A percentile compares a stretch with the other conserved stretches of the same genome.
Conservation (phyloP, 2,113 vertebrate genomes). For the Sisor rabdophorus region DNA sequence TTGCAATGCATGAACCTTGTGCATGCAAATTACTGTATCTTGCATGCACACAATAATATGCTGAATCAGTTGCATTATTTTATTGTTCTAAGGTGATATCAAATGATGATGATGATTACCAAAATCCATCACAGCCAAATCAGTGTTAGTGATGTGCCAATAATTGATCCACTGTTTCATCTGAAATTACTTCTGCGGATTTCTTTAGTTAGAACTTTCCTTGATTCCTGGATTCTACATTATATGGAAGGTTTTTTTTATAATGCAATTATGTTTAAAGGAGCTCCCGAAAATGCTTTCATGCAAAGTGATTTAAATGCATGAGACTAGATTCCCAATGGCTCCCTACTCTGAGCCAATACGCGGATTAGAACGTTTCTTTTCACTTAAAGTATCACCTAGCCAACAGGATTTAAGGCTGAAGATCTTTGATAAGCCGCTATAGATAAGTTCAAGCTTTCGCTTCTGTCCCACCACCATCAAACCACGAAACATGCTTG, state of each 20-base stretch:
- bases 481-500: background rate
- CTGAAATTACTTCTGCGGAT: too few species aligned
- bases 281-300: background rate
- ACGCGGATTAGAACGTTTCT: background rate
- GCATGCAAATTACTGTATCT: background rate
- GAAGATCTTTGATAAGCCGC: slow-evolving; percentile 13
- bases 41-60: background rate
- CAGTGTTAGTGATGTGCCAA: too few species aligned
- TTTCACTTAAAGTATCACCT: background rate
- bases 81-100: slow-evolving; percentile 5
- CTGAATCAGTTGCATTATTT: slow-evolving; percentile 6
- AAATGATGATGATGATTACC: background rate
- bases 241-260: background rate
- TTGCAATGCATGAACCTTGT: background rate
- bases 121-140: background rate
- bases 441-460: slow-evolving; percentile 23
- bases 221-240: background rate
- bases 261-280: background rate
- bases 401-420: background rate
- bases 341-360: background rate
- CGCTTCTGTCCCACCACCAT: slow-evolving; percentile 11
- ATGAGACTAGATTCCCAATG: slow-evolving; percentile 7
- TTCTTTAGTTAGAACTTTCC: background rate
- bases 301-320: slow-evolving; percentile 8
- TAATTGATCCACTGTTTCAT: background rate